These are phyloP conservation scores for Eupeodes luniger DNA, from an alignment of 2,888 invertebrate species.

Conservation along the genomic window DNA sequence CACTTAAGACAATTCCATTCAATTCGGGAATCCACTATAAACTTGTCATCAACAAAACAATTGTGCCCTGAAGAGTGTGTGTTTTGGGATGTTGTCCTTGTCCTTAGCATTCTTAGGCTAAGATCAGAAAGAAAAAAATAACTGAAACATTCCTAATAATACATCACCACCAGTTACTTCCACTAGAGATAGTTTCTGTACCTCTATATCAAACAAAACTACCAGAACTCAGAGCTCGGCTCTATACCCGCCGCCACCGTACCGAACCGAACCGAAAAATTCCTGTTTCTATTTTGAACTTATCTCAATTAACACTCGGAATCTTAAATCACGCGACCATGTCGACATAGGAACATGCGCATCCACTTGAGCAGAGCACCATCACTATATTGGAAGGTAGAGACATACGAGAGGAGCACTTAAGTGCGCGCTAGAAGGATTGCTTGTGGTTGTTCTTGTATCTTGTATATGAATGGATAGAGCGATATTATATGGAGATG, in stretches of 20 bases:
- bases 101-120: slow-evolving; percentile 43
- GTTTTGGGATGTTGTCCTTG: slow-evolving; percentile 44
- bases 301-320: slow-evolving; percentile 78
- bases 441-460: slow-evolving; percentile 11
- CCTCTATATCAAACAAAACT: background rate
- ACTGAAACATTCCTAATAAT: slow-evolving; percentile 36
- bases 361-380: slow-evolving; percentile 68
- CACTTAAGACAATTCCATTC: slow-evolving; percentile 52
- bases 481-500: background rate
- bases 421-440: slow-evolving; percentile 72
- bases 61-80: slow-evolving; percentile 63
- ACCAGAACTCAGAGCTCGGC: background rate
- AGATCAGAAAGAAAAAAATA: slow-evolving; percentile 48
- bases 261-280: slow-evolving; percentile 48
- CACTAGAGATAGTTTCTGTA: background rate
- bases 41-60: slow-evolving; percentile 73
- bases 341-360: slow-evolving; percentile 75
- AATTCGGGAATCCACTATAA: slow-evolving; percentile 59
- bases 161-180: background rate
- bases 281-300: slow-evolving; percentile 76
- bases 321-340: slow-evolving; percentile 78
- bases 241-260: no score
- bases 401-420: slow-evolving; percentile 44
- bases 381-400: no score
- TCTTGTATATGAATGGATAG: background rate